Conservation (phyloP, 2,113 vertebrate species). For the Zeus faber region DNA sequence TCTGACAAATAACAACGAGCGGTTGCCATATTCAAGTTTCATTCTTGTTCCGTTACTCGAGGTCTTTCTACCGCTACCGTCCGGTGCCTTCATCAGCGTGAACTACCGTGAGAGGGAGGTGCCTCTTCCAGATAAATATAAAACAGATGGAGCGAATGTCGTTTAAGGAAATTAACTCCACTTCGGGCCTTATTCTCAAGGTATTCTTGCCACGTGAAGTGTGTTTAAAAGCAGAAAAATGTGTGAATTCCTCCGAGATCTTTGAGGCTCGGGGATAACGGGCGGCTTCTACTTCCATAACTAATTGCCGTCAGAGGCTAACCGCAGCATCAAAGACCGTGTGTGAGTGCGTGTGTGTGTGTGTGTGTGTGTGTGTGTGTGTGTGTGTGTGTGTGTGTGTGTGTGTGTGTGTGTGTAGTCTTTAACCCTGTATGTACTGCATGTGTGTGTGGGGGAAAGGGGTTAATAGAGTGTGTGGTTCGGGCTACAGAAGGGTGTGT, state of each 20-base stretch:
- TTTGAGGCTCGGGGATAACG: slow-evolving; percentile 24
- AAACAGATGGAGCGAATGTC: no score
- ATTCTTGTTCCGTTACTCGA: no score
- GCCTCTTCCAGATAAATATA: no score
- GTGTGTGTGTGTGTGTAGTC: not conserved
- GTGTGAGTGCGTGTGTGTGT: slow-evolving; percentile 6
- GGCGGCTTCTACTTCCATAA: not conserved
- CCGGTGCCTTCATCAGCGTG: no score
- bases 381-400: slow-evolving; percentile 4
- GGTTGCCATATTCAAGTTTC: no score
- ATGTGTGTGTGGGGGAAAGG: not conserved
- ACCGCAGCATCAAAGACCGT: not conserved
- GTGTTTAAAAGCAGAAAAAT: slow-evolving; percentile 10
- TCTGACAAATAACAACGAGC: no score
- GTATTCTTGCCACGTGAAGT: slow-evolving; percentile 21
- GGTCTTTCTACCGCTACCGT: no score
- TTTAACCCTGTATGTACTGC: not conserved
- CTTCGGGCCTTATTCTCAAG: not conserved
- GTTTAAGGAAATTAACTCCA: slow-evolving; percentile 3
- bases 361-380: slow-evolving; percentile 18
- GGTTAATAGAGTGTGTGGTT: no score
- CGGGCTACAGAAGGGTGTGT: no score
- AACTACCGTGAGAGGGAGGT: no score
- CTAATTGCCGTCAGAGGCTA: slow-evolving; percentile 16
- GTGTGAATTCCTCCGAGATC: slow-evolving; percentile 5